Evolutionary conservation across 2,113 vertebrate species (phyloP).

Genomic region (Osmerus mordax): DNA sequence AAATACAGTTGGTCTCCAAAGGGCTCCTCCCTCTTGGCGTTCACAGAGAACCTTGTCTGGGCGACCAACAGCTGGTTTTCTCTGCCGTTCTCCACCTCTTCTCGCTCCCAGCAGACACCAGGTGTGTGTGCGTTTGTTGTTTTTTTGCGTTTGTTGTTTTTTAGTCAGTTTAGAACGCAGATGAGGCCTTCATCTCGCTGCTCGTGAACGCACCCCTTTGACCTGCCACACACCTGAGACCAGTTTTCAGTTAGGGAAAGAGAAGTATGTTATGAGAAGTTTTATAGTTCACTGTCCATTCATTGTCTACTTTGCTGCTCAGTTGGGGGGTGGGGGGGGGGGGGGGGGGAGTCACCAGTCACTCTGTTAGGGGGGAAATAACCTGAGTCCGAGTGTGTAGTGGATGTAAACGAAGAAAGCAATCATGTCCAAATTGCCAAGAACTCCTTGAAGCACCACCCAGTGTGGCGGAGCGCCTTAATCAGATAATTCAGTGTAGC

Average conservation of each 20-base stretch:
- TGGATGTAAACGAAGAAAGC: conserved; percentile 38
- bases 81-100: neutral
- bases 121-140: neutral
- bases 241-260: too few relatives aligned
- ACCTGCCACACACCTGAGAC: too few relatives aligned
- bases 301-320: too few relatives aligned
- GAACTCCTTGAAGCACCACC: conserved; percentile 10
- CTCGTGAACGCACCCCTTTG: too few relatives aligned
- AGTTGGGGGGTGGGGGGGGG: too few relatives aligned
- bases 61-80: neutral
- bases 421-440: conserved; percentile 34
- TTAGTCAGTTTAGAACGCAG: too few relatives aligned
- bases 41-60: neutral
- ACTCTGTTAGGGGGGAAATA: neutral
- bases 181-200: too few relatives aligned
- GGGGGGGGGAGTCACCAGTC: neutral
- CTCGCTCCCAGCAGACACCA: neutral
- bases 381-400: neutral
- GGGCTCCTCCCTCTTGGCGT: neutral
- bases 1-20: neutral
- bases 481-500: conserved; percentile 40
- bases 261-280: too few relatives aligned
- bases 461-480: conserved; percentile 23
- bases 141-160: neutral
- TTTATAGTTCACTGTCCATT: too few relatives aligned